These are phyloP conservation scores for Acanthurus lineatus DNA, from an alignment of 2,797 vertebrate species.

Conservation along the genomic window DNA sequence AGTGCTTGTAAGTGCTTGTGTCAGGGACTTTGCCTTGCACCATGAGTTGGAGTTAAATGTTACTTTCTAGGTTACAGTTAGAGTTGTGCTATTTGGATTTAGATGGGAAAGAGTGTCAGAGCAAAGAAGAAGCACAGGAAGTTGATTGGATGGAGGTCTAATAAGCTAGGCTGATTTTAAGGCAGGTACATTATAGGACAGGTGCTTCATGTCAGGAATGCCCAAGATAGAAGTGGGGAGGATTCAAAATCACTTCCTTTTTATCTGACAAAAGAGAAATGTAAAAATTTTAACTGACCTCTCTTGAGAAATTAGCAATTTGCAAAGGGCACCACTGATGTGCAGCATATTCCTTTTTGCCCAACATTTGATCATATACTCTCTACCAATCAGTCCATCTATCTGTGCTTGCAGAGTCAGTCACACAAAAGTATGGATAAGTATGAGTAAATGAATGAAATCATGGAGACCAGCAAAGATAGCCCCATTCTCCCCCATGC, in stretches of 20 bases:
- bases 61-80: slow-evolving; percentile 79
- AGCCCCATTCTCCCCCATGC: slow-evolving; percentile 22
- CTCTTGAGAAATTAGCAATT: background rate
- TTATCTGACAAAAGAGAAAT: background rate
- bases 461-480: slow-evolving; percentile 28
- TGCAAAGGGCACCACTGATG: background rate
- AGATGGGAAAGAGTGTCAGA: slow-evolving; percentile 60
- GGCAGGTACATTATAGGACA: slow-evolving; percentile 26
- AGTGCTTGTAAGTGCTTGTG: slow-evolving; percentile 45
- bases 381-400: slow-evolving; percentile 5
- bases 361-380: slow-evolving; percentile 14
- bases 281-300: background rate
- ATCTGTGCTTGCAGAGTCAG: slow-evolving; percentile 3
- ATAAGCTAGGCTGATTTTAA: slow-evolving; percentile 75
- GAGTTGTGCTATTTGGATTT: slow-evolving; percentile 82
- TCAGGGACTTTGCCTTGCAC: slow-evolving; percentile 61
- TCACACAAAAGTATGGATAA: slow-evolving; percentile 35
- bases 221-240: background rate
- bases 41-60: slow-evolving; percentile 75
- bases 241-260: background rate
- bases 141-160: slow-evolving; percentile 64
- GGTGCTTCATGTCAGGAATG: slow-evolving; percentile 23
- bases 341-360: background rate
- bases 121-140: slow-evolving; percentile 32
- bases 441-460: slow-evolving; percentile 19